Conservation (phyloP, 2,888 invertebrate genomes). For the Troides oblongomaculatus region DNA sequence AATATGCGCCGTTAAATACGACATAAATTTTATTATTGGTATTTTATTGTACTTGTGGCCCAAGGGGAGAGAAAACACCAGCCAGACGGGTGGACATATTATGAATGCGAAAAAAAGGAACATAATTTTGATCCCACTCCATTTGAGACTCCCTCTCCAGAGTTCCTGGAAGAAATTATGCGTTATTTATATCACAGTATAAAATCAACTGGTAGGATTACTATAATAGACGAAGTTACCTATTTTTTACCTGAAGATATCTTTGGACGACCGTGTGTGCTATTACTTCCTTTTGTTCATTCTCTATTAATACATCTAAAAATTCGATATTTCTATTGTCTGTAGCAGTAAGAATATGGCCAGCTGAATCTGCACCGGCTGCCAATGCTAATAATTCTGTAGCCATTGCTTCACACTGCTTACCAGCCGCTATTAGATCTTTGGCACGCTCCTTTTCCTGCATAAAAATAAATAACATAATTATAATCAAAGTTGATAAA, state of each 20-base stretch:
- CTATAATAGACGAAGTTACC: conserved; percentile 63
- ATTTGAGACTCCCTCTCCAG: conserved; percentile 98
- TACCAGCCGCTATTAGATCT: conserved; percentile 96
- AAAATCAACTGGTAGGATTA: conserved; percentile 31
- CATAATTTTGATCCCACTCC: conserved; percentile 97
- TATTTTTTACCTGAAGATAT: conserved; percentile 92
- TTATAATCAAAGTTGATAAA: background rate
- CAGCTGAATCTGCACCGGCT: conserved; percentile 96
- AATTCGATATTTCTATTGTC: conserved; percentile 97
- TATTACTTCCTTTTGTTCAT: conserved; percentile 98
- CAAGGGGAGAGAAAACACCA: conserved; percentile 95
- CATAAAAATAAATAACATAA: background rate
- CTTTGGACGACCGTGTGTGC: conserved; percentile 98
- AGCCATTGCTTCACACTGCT: conserved; percentile 98
- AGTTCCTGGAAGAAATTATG: conserved; percentile 86
- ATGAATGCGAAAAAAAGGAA: conserved; percentile 95
- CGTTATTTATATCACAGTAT: conserved; percentile 27
- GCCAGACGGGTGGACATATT: conserved; percentile 97
- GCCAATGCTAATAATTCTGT: conserved; percentile 96
- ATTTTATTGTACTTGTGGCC: conserved; percentile 98
- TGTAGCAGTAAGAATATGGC: conserved; percentile 95
- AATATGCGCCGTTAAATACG: conserved; percentile 98
- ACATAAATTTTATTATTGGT: conserved; percentile 99
- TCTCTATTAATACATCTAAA: conserved; percentile 97
- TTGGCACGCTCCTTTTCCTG: conserved; percentile 98